Base-by-base conservation (phyloP, 2,797 vertebrate species). In the Cossypha heuglini region DNA sequence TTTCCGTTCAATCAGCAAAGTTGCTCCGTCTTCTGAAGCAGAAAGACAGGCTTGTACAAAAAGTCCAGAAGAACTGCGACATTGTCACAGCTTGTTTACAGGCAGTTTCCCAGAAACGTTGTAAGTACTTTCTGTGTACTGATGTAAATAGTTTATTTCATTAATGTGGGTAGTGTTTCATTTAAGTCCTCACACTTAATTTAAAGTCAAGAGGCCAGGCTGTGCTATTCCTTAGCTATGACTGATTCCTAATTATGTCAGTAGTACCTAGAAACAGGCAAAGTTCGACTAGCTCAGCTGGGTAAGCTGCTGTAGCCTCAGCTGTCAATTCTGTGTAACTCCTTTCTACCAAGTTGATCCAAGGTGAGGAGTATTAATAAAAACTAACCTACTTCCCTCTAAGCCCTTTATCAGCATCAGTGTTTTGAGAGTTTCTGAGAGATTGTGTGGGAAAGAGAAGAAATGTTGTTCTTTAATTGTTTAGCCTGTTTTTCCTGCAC, bases 41-140 rank as follows among this genome's bases (percentile, higher is more conserved):
- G 93, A 99, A 99, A 45, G 99, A 99, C 92, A 97, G 98, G 31
- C 98, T 99, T 4, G 85, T 96, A 52, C 98, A 99, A 92, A 99
- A 99, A 72, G 97, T 98, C 29, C 99, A 99, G 98, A 99, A 98
- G 98, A 99, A 99, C 97, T 99, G 98, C 7, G 99, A 99, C 91
- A 97, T 99, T 35, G 97, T 99, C 96, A 99, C 99, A 0, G 99
- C 99, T 2, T 99, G 98, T 91, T 97, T 99, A 57, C 99, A 99
- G 97, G 99, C 99, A 0, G 98, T 99, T 88, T 99, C 99, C 6
- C 99, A 98, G 71, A 99, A 99, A 97, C 98, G 99, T 95, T 93
- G 99, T 99, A 98, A 99, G 99, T 98, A 81, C 52, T 25, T 54
- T 79, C 66, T 62, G 26, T 73, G 31, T 66, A 1, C 54, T 42